A percentile compares a stretch with the other conserved stretches of the same genome.
Evolutionary conservation across 2,888 invertebrate species (phyloP).

Genomic region (Chrysolina americana): DNA sequence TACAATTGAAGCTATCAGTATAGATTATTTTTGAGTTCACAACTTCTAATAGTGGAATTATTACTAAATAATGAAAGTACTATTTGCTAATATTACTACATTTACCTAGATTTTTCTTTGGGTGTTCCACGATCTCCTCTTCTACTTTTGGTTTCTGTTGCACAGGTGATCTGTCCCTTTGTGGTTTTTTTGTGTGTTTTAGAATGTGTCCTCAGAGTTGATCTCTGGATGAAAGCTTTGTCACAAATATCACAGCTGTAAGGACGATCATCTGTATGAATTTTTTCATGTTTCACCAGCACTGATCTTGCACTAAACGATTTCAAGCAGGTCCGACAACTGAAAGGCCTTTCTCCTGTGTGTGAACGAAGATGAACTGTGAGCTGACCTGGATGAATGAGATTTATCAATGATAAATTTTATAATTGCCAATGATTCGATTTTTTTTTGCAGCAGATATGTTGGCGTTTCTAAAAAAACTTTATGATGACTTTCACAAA

Average conservation of each 20-base stretch:
- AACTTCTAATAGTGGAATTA: too few species aligned
- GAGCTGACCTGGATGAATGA: constrained; percentile 37
- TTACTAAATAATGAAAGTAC: too few species aligned
- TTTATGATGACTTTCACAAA: too few species aligned
- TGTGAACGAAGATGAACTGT: constrained; percentile 58
- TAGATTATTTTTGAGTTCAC: too few species aligned
- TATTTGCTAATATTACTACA: neutral
- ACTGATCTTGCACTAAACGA: constrained; percentile 60
- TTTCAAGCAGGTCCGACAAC: constrained; percentile 59
- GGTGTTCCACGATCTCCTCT: neutral
- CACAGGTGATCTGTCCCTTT: neutral
- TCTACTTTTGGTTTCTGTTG: neutral
- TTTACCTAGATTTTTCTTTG: neutral
- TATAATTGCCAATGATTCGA: too few species aligned
- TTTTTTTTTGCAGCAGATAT: too few species aligned
- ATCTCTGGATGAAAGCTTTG: constrained; percentile 63
- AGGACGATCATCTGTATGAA: constrained; percentile 64
- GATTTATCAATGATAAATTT: neutral
- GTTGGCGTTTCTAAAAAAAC: too few species aligned
- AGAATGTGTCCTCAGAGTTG: constrained; percentile 62
- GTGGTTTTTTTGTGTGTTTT: constrained; percentile 50
- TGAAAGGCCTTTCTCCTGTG: constrained; percentile 64
- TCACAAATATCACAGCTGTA: constrained; percentile 63
- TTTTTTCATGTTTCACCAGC: constrained; percentile 60
- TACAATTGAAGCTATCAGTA: too few species aligned